A percentile compares a stretch with the other conserved stretches of the same genome.
phyloP scores from a whole-genome alignment of 2,797 vertebrate genomes.

The Micromesistius poutassou region DNA sequence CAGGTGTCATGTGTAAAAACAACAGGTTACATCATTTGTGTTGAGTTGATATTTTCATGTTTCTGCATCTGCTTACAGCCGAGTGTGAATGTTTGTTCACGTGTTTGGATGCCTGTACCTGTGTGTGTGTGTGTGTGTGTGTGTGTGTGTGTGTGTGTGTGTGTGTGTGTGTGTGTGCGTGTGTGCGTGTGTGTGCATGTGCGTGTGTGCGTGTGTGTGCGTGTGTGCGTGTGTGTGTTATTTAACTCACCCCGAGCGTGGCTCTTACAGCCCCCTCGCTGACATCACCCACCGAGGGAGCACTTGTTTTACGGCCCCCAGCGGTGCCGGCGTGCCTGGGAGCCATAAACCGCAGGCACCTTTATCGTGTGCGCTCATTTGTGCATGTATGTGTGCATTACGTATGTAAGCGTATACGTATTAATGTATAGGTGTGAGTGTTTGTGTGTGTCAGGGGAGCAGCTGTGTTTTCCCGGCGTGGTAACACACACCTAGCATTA shows the following conservation, averaged over 20 bases:
- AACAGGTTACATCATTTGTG: not conserved
- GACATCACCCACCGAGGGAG: not conserved
- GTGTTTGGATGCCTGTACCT: not conserved
- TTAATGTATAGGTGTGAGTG: not conserved
- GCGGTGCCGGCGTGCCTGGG: not conserved
- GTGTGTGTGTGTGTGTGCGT: not conserved
- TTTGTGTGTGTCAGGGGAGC: not conserved
- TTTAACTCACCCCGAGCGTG: not conserved
- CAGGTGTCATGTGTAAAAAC: too few relatives aligned
- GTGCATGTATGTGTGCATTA: not conserved
- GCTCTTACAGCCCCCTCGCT: not conserved
- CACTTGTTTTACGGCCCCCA: not conserved
- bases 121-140: constrained; percentile 25
- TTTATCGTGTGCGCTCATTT: not conserved
- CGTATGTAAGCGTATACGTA: not conserved
- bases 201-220: not conserved
- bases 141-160: not conserved
- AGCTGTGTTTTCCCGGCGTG: not conserved
- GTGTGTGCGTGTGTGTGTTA: constrained; percentile 5
- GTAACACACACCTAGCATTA: not conserved
- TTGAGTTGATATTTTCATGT: not conserved
- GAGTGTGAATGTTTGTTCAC: too few relatives aligned
- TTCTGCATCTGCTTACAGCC: not conserved
- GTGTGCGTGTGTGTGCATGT: constrained; percentile 2
- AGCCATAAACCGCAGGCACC: constrained; percentile 1